Evolutionary conservation across 2,888 invertebrate species (phyloP), one percentile per base, ranked within the genome.

Genomic region (Cheilosia grossa): DNA sequence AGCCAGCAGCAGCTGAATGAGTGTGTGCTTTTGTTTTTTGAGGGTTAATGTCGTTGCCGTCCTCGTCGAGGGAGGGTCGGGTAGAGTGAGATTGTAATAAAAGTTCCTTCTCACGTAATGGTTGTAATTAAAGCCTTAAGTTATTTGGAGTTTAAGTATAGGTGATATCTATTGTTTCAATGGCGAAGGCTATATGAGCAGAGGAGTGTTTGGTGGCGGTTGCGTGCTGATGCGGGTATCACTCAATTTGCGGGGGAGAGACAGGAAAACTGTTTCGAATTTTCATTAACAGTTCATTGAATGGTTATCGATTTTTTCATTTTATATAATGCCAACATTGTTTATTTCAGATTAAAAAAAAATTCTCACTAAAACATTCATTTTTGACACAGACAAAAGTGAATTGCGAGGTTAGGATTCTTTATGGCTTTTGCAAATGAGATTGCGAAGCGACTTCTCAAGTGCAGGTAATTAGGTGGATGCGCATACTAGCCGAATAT

Each of bases 41-140:
- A 78, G 56, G 61, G 79, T 64, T 72, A 72, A 72, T 79, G 64
- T 33, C 54, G 64, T 59, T 51, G 49, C 49, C 67, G 42, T 63
- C 7, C 21, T 64, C 51, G 17, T 40, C 40, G 24, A 47, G 44
- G 30, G 24, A 33, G 24, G 6, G 21, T 7, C 21, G 1, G 27
- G 7, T 27, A 2, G 7, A 24, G 40, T 19, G 67, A 37, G n/a
- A 21, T 58, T 66, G 24, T 80, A 77, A 53, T 75, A 58, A 81
- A 81, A 81, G 77, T 67, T 61, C 54, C 66, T 54, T 66, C n/a
- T 49, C 72, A 21, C 69, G 66, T 56, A 70, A 59, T 70, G 74
- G 74, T 59, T 75, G 74, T 83, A 75, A 80, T 80, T 83, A 83
- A 83, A 83, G 70, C 80, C 74, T 74, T 83, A 75, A 83, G 80